Conservation (phyloP, 92 coral and sea anemone genomes). For the Epizoanthus rinbou region DNA sequence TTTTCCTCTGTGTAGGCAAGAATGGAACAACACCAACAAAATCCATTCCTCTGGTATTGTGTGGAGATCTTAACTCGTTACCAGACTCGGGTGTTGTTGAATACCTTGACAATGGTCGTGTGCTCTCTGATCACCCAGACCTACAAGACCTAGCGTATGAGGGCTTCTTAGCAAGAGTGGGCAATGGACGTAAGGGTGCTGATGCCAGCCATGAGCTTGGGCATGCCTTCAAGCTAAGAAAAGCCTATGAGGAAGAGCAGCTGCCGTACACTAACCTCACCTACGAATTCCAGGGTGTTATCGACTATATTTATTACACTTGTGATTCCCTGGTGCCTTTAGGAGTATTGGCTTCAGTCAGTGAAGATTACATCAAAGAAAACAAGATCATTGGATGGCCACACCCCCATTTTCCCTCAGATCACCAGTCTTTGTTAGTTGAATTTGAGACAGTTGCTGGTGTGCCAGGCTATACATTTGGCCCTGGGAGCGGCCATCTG, state of each 20-base stretch:
- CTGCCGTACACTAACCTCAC: conserved; percentile 89
- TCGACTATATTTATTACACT: conserved; percentile 92
- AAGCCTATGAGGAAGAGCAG: conserved; percentile 88
- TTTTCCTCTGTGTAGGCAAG: conserved; percentile 66
- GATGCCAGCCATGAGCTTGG: conserved; percentile 88
- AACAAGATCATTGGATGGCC: conserved; percentile 99
- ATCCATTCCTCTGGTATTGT: conserved; percentile 88
- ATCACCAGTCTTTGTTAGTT: conserved; percentile 92
- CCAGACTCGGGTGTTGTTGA: conserved; percentile 97
- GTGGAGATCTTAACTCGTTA: conserved; percentile 98
- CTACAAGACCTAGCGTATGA: conserved; percentile 95
- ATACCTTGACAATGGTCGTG: conserved; percentile 93
- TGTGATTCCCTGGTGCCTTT: conserved; percentile 80
- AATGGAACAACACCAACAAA: conserved; percentile 93
- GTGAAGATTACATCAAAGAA: conserved; percentile 79
- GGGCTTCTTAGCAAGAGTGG: conserved; percentile 89
- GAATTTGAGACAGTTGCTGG: conserved; percentile 91
- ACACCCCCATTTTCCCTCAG: conserved; percentile 99
- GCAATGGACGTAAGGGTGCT: conserved; percentile 83
- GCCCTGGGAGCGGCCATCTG: conserved; percentile 59
- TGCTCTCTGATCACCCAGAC: conserved; percentile 90
- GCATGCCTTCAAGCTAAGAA: conserved; percentile 85
- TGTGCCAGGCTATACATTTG: conserved; percentile 73
- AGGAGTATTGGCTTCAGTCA: conserved; percentile 86
- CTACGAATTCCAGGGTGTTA: conserved; percentile 91